Conservation (phyloP, 2,888 invertebrate genomes). For the Helleia helle region DNA sequence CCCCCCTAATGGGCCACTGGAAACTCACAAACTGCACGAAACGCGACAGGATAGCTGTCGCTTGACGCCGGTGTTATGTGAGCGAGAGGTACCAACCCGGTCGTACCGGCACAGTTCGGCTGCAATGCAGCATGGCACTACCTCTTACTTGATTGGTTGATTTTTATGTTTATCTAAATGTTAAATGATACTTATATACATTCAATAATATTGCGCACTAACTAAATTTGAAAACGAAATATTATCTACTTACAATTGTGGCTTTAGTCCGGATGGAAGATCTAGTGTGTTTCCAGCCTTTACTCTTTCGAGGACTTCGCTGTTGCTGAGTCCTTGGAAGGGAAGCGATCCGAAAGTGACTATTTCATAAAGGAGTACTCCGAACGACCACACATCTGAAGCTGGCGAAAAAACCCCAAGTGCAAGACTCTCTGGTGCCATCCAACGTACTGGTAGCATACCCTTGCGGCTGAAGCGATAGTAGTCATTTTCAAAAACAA, state of each 20-base stretch:
- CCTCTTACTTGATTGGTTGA: too few species aligned
- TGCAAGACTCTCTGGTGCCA: slow-evolving; percentile 91
- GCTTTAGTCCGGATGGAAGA: slow-evolving; percentile 85
- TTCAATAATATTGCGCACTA: too few species aligned
- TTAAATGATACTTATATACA: too few species aligned
- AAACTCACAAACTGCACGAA: too few species aligned
- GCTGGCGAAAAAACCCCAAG: slow-evolving; percentile 88
- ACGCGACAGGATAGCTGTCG: too few species aligned
- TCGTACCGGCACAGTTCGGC: too few species aligned
- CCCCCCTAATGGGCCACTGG: too few species aligned
- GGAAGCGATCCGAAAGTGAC: slow-evolving; percentile 94
- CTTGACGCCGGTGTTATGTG: too few species aligned
- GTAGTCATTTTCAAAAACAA: slow-evolving; percentile 90
- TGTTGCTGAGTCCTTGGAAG: slow-evolving; percentile 89
- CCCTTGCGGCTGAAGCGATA: slow-evolving; percentile 91
- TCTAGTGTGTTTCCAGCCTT: slow-evolving; percentile 82
- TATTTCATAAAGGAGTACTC: slow-evolving; percentile 89
- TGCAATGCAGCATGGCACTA: too few species aligned
- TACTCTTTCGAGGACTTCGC: slow-evolving; percentile 86
- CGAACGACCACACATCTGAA: slow-evolving; percentile 94
- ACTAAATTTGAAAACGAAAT: too few species aligned
- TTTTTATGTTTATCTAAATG: too few species aligned
- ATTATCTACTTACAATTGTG: slow-evolving; percentile 80
- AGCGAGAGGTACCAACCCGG: too few species aligned
- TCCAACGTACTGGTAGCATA: slow-evolving; percentile 93